Percentiles rank a stretch among this genome's conserved stretches.
phyloP scores from a whole-genome alignment of 2,113 vertebrate genomes.

The Aphelocoma coerulescens region DNA sequence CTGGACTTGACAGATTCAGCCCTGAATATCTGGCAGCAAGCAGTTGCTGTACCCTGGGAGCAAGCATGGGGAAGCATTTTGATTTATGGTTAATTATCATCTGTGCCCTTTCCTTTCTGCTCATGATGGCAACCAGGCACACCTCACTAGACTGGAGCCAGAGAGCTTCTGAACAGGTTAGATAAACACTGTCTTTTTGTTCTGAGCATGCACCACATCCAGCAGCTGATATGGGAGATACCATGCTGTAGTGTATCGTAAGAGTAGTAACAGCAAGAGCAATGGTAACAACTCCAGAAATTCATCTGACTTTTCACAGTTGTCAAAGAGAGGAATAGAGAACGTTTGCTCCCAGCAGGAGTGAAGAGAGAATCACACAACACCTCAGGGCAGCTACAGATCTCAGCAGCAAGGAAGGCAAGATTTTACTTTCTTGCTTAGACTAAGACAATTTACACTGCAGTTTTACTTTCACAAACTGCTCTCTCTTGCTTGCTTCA shows the following conservation, averaged over 20 bases:
- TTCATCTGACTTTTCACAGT: neutral
- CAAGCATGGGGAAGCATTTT: neutral
- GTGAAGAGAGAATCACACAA: neutral
- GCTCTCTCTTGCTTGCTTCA: neutral
- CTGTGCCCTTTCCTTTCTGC: neutral
- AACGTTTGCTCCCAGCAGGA: neutral
- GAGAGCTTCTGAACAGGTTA: neutral
- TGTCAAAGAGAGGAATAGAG: neutral
- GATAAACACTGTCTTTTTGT: neutral
- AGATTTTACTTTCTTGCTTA: neutral
- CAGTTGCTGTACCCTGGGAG: neutral
- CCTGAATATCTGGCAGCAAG: neutral
- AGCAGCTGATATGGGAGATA: neutral
- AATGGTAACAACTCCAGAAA: neutral
- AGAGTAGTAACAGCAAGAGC: neutral
- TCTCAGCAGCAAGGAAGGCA: neutral
- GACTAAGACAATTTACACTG: neutral
- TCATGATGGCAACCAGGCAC: neutral
- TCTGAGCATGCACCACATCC: neutral
- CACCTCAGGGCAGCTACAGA: neutral
- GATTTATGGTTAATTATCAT: neutral
- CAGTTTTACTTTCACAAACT: neutral
- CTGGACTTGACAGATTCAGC: neutral
- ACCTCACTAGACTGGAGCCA: neutral
- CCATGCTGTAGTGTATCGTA: too few species aligned